Base-by-base conservation (phyloP, 2,888 invertebrate species). In the Diachrysia chrysitis region DNA sequence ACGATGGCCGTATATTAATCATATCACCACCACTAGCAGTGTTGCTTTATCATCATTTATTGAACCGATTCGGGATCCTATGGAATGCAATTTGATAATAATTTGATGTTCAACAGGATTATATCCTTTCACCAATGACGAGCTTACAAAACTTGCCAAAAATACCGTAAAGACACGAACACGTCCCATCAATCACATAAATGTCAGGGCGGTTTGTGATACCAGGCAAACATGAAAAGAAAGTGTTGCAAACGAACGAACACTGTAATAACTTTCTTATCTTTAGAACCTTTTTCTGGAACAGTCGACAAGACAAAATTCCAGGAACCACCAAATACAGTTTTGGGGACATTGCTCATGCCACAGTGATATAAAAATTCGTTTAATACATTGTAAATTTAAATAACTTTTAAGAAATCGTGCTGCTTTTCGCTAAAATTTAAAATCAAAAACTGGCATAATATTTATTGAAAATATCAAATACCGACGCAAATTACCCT, bases 261-360 rank as follows among this genome's bases (percentile, higher is more conserved):
- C 58, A 63, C 51, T 63, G 61, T 76, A 69, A 73, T 69, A 76
- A 73, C 56, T 63, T 70, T 70, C 73, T 77, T 77, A 77, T 77
- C 76, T 77, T 64, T 57, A 77, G 51, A 62, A 53, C 46, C 68
- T 72, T 75, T 72, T 57, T 4, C 55, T 42, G 54, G 66, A 51
- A 63, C 48, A 56, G 48, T 1, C 48, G 21, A 21, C 19, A 51
- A 51, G 21, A 21, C 19, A 51, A 51, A 19, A 21, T 51, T 21
- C 14, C 48, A 51, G 48, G 10, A 51, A 51, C 14, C 12, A 51
- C 21, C 48, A 21, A 46, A 51, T 51, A 21, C 21, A n/a, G n/a
- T 19, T 51, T 51, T 21, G 12, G 21, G 48, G 21, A 21, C 12
- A 21, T 21, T 19, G 48, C 48, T 51, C 21, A 21, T 21, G 48